phyloP scores from a whole-genome alignment of 2,113 vertebrate genomes.

The Electrona antarctica region DNA sequence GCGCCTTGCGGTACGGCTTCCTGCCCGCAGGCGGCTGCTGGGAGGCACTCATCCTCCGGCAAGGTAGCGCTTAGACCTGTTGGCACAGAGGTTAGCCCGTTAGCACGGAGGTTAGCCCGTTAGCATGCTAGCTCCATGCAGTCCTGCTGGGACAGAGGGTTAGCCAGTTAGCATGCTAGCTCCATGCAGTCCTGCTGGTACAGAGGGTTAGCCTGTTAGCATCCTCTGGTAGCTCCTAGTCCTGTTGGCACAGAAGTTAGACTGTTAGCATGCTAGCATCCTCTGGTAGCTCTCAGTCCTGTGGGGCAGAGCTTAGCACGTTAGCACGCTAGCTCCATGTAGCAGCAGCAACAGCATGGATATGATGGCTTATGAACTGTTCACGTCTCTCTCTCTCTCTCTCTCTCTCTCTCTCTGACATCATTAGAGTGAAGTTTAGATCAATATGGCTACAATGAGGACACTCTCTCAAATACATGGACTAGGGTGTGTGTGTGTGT shows the following conservation, averaged over 20 bases:
- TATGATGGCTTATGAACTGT: neutral
- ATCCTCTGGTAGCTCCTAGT: conserved; percentile 8
- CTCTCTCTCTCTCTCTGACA: neutral
- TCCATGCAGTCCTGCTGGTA: no score
- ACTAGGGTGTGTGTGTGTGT: neutral
- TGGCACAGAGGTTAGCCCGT: conserved; percentile 33
- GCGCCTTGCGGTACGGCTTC: conserved; percentile 97
- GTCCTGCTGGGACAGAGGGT: no score
- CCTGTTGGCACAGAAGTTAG: conserved; percentile 47
- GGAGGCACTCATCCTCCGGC: conserved; percentile 86
- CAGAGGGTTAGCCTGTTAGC: no score
- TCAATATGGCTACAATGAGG: neutral
- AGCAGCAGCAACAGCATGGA: conserved; percentile 5
- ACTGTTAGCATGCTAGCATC: neutral
- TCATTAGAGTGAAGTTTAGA: conserved; percentile 34
- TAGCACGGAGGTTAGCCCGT: neutral
- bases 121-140: no score
- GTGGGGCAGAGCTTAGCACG: neutral
- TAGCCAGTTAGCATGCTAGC: no score
- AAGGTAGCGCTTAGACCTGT: no score
- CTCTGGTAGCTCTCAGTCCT: conserved; percentile 16
- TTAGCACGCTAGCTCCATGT: neutral
- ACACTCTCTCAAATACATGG: conserved; percentile 13
- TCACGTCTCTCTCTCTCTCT: conserved; percentile 16
- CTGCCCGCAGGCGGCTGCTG: conserved; percentile 69